Conservation (phyloP, 2,888 invertebrate species). For the Caenorhabditis sp. region DNA sequence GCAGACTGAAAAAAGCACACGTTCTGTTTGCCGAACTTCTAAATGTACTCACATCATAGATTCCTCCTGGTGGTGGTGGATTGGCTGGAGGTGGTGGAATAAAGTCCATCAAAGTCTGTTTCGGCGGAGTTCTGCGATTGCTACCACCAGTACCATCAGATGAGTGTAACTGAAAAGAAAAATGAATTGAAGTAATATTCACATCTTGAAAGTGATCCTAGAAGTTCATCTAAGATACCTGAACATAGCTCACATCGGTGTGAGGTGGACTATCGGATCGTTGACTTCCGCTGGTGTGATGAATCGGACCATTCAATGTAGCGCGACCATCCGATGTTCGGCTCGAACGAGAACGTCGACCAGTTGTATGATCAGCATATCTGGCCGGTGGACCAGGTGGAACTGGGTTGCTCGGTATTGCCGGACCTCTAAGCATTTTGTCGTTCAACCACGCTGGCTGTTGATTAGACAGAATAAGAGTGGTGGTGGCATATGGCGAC, state of each 20-base stretch:
- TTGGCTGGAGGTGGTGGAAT: conserved; percentile 63
- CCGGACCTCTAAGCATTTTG: conserved; percentile 54
- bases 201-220: conserved; percentile 4
- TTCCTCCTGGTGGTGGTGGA: conserved; percentile 50
- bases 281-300: conserved; percentile 37
- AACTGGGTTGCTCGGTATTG: conserved; percentile 55
- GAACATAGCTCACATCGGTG: conserved; percentile 66
- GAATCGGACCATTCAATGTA: conserved; percentile 32
- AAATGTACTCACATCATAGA: conserved; percentile 38
- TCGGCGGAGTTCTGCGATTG: conserved; percentile 52
- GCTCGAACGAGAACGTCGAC: conserved; percentile 46
- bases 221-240: conserved; percentile 41
- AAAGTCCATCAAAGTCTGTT: conserved; percentile 59
- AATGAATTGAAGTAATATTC: neutral
- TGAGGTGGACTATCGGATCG: conserved; percentile 63
- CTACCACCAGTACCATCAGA: conserved; percentile 63
- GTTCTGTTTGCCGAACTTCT: neutral
- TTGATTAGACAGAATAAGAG: conserved; percentile 63
- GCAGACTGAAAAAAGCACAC: conserved; percentile 21
- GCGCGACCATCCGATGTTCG: conserved; percentile 43
- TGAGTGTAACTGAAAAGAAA: conserved; percentile 51
- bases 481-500: conserved; percentile 70
- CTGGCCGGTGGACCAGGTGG: conserved; percentile 57
- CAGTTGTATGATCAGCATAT: conserved; percentile 47
- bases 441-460: conserved; percentile 60